Conservation (phyloP, 2,888 invertebrate genomes). For the Scotopteryx bipunctaria region DNA sequence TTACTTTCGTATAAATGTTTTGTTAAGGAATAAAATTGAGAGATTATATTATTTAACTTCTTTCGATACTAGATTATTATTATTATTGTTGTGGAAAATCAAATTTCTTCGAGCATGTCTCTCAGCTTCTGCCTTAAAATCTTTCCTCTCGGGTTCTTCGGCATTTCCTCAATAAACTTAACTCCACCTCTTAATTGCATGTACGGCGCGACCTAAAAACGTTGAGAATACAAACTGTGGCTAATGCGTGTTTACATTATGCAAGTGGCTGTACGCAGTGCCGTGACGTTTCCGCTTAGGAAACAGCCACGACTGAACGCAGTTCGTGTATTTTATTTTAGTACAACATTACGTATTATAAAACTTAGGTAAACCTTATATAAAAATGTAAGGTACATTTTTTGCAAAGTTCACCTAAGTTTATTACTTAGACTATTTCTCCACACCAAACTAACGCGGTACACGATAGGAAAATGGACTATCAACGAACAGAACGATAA, state of each 20-base stretch:
- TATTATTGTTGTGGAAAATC: conserved; percentile 13
- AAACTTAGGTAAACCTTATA: not conserved
- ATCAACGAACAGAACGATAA: too few relatives aligned
- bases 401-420: too few relatives aligned
- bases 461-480: too few relatives aligned
- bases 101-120: conserved; percentile 61
- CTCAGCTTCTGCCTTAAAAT: conserved; percentile 84
- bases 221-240: conserved; percentile 33
- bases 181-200: conserved; percentile 88
- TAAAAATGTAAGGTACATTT: not conserved
- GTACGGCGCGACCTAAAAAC: conserved; percentile 75
- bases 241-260: conserved; percentile 37
- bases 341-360: not conserved
- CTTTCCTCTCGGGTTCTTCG: conserved; percentile 88
- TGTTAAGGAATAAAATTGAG: too few relatives aligned
- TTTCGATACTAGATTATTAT: too few relatives aligned
- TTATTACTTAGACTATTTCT: too few relatives aligned
- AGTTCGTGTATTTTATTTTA: conserved; percentile 4
- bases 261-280: conserved; percentile 32
- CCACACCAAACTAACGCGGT: too few relatives aligned
- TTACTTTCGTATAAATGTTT: too few relatives aligned
- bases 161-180: conserved; percentile 85
- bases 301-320: conserved; percentile 20
- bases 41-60: too few relatives aligned
- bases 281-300: conserved; percentile 20